Evolutionary conservation across 2,113 vertebrate species (phyloP).

Genomic region (Poecile atricapillus): DNA sequence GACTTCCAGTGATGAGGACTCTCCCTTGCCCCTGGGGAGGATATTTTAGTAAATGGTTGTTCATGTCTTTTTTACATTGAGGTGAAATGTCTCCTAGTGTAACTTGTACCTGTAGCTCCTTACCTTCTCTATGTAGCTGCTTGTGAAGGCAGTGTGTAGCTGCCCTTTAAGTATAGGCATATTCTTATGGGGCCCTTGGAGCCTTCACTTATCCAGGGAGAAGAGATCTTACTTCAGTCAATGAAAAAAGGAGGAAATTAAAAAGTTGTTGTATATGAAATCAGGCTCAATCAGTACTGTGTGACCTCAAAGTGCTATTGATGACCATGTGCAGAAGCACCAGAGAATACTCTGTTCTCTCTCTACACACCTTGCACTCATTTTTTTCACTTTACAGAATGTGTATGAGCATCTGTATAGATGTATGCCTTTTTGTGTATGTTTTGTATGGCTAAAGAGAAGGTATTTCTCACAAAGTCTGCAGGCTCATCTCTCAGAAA

Average conservation of each 20-base stretch:
- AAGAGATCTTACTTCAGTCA: neutral
- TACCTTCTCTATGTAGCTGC: neutral
- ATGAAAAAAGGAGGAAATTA: neutral
- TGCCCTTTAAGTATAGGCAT: neutral
- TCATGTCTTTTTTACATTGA: neutral
- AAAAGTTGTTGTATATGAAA: neutral
- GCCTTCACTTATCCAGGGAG: neutral
- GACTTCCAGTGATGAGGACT: neutral
- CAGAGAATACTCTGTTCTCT: neutral
- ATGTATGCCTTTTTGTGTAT: neutral
- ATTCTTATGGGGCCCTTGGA: neutral
- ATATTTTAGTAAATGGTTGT: neutral
- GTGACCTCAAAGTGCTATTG: neutral
- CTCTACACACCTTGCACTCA: neutral
- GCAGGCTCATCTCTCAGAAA: neutral
- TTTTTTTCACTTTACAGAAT: neutral
- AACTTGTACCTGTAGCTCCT: fast-evolving
- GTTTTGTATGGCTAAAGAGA: neutral
- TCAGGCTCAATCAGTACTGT: neutral
- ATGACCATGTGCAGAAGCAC: neutral
- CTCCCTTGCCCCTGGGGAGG: neutral
- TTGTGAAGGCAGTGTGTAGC: neutral
- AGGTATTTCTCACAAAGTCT: neutral
- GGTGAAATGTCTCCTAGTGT: neutral
- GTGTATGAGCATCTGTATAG: neutral